These are phyloP conservation scores for Colletes latitarsis DNA, from an alignment of 1,140 invertebrate species.

Conservation along the genomic window DNA sequence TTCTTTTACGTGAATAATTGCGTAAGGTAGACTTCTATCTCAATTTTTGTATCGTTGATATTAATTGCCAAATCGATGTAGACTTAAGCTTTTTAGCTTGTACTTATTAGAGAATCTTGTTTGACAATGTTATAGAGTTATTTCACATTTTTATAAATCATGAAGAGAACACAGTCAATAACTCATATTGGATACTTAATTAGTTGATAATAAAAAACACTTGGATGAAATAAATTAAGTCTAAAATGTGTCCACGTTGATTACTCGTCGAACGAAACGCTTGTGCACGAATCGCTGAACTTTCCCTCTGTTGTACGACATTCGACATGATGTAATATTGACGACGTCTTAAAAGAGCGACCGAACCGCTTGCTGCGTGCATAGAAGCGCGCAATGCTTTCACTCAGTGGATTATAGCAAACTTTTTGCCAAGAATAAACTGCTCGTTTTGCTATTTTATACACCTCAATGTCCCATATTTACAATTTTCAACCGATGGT, in stretches of 20 bases:
- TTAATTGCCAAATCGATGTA: no score
- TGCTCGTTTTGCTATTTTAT: not conserved
- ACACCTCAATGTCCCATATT: not conserved
- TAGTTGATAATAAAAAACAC: no score
- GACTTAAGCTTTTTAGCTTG: no score
- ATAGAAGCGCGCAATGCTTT: constrained; percentile 30
- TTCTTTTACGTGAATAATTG: no score
- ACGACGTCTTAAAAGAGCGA: not conserved
- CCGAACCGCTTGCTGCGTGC: not conserved
- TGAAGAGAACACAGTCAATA: no score
- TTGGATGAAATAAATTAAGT: not conserved
- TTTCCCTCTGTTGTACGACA: constrained; percentile 21
- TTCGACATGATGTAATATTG: constrained; percentile 42
- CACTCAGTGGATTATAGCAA: constrained; percentile 29
- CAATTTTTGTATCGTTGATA: no score
- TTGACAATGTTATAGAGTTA: no score
- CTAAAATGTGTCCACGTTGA: not conserved
- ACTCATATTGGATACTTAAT: no score
- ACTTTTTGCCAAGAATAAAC: not conserved
- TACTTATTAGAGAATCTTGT: no score
- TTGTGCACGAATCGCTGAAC: not conserved
- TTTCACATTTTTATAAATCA: no score
- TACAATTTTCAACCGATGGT: not conserved
- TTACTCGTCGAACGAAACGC: not conserved
- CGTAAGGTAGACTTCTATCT: no score